Conservation (phyloP, 2,797 vertebrate species). For the Coregonus sp. region DNA sequence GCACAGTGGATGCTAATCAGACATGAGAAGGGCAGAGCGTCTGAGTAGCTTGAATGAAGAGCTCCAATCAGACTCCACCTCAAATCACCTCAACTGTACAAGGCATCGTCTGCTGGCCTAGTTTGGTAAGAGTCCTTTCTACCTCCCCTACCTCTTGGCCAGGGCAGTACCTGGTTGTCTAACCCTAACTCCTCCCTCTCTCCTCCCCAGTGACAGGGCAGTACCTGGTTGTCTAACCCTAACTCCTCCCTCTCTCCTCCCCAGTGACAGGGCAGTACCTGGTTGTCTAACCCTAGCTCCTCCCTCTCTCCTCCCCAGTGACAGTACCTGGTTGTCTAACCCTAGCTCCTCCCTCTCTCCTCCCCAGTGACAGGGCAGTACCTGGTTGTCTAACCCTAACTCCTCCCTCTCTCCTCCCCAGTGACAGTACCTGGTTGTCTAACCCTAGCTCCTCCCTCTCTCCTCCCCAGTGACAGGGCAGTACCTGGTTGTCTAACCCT, state of each 20-base stretch:
- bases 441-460: too few relatives aligned
- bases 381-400: slow-evolving; percentile 56
- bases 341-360: too few relatives aligned
- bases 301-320: too few relatives aligned
- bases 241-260: too few relatives aligned
- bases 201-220: too few relatives aligned
- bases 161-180: slow-evolving; percentile 64
- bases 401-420: too few relatives aligned
- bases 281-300: slow-evolving; percentile 43
- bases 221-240: slow-evolving; percentile 63
- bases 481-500: slow-evolving; percentile 63
- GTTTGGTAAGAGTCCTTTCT: neutral
- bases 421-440: slow-evolving; percentile 64
- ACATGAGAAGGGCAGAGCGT: neutral
- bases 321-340: slow-evolving; percentile 63
- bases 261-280: slow-evolving; percentile 49
- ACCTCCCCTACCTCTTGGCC: too few relatives aligned
- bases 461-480: too few relatives aligned
- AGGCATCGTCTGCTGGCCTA: too few relatives aligned
- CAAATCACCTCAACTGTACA: neutral
- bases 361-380: slow-evolving; percentile 29
- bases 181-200: too few relatives aligned
- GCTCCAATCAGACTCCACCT: slow-evolving; percentile 13
- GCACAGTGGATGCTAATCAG: neutral
- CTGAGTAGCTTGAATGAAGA: slow-evolving; percentile 22